Conservation (phyloP, 2,797 vertebrate species). For the Steatocranus sp. region DNA sequence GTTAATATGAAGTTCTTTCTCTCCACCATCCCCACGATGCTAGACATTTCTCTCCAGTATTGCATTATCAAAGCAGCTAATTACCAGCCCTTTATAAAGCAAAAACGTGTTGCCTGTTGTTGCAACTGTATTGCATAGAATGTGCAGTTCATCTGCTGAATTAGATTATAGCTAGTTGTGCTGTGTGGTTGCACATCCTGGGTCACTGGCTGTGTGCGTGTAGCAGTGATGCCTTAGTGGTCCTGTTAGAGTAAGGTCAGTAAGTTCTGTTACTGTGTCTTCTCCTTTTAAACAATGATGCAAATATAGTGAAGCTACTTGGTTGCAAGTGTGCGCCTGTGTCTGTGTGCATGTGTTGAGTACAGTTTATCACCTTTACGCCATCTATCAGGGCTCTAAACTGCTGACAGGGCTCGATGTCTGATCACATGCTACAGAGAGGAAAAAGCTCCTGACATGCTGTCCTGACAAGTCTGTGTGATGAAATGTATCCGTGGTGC, state of each 20-base stretch:
- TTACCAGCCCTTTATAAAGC: neutral
- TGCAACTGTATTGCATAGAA: neutral
- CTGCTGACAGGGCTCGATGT: conserved; percentile 52
- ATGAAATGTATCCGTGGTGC: conserved; percentile 47
- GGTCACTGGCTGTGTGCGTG: conserved; percentile 2
- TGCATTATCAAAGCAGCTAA: neutral
- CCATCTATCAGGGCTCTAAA: conserved; percentile 44
- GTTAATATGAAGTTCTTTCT: neutral
- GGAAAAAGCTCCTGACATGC: conserved; percentile 50
- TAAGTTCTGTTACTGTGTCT: neutral
- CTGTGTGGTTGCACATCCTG: neutral
- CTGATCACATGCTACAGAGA: conserved; percentile 39
- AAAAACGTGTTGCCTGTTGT: neutral
- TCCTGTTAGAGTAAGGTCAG: conserved; percentile 13
- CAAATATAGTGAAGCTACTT: neutral
- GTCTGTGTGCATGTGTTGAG: neutral
- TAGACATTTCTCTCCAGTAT: neutral
- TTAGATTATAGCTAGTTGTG: neutral
- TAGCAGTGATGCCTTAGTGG: neutral
- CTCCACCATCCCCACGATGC: neutral
- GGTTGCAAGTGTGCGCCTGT: neutral
- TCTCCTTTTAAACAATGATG: neutral
- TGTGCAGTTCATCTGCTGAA: neutral
- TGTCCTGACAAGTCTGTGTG: conserved; percentile 48
- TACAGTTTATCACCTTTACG: conserved; percentile 25